phyloP scores from a whole-genome alignment of 1,140 invertebrate genomes.

The Hermatobates lingyangjiaoensis region DNA sequence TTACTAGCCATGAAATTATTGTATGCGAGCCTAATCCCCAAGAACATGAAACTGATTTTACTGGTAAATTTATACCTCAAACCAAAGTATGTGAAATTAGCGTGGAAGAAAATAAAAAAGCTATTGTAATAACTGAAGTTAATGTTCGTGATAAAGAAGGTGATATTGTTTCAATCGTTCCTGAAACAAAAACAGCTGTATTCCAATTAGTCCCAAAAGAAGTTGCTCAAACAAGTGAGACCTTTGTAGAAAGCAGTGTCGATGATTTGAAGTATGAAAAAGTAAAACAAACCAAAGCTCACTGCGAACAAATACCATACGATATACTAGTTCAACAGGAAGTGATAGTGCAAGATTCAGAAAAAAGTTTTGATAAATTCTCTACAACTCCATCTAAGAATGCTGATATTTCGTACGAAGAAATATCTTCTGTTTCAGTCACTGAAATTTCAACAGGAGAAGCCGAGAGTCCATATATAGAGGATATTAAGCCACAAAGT shows the following conservation, averaged over 20 bases:
- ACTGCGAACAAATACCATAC: constrained; percentile 20
- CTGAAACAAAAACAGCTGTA: constrained; percentile 15
- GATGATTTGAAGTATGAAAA: constrained; percentile 11
- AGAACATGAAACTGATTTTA: constrained; percentile 19
- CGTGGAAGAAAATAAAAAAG: constrained; percentile 16
- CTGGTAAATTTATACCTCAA: constrained; percentile 12
- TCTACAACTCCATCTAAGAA: constrained; percentile 3
- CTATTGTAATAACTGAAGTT: constrained; percentile 19
- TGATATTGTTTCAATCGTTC: constrained; percentile 10
- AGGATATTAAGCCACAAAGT: constrained; percentile 17
- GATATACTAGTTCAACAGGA: constrained; percentile 22
- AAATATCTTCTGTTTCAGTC: constrained; percentile 27
- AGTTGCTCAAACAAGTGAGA: constrained; percentile 15
- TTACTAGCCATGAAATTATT: constrained; percentile 21
- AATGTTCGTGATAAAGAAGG: constrained; percentile 18
- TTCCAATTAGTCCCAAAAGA: constrained; percentile 11
- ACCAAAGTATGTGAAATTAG: constrained; percentile 13
- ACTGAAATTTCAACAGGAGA: constrained; percentile 29
- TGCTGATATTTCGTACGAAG: constrained; percentile 22
- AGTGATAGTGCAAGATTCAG: constrained; percentile 20
- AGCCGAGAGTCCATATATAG: constrained; percentile 24
- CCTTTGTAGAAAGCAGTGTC: constrained; percentile 11
- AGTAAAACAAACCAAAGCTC: constrained; percentile 19
- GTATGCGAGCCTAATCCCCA: constrained; percentile 19
- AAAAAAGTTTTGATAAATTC: constrained; percentile 9